Evolutionary conservation across 2,113 vertebrate species (phyloP), one percentile per base, ranked within the genome.

Genomic region (Eretmochelys imbricata): DNA sequence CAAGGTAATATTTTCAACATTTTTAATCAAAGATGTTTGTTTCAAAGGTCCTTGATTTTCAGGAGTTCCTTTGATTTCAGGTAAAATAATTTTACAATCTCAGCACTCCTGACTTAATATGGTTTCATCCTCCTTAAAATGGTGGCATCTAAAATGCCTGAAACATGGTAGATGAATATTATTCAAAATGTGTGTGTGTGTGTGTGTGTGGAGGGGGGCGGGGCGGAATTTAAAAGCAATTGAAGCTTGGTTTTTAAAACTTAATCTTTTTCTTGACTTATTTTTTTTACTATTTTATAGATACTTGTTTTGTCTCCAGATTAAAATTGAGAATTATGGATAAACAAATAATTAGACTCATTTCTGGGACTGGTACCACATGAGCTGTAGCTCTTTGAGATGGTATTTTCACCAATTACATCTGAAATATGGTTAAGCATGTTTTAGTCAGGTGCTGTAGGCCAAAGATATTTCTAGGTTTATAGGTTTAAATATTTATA

Each of bases 1-100:
- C 99, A 99, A 99, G 99, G 99, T 99, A 99, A 95, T 93, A 65
- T 81, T 95, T 97, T 86, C 31, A 86, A 0, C 82, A 69, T 97
- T 97, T 95, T 51, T 94, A 83, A 55, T 76, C 62, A 93, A 90
- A 85, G 48, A n/a, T 25, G 80, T 25, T 8, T 55, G 5, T 76
- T 87, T 81, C 80, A 95, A 80, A 91, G 29, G 20, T 85, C 1
- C 59, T 85, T 95, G 46, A 57, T 55, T 89, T 83, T 93, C 69
- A 94, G 95, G 38, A 85, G 48, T 50, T 89, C 31, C 16, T 88
- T 1, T 16, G 85, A 35, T 42, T 80, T 89, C 89, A 3, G 84
- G 14, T 95, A 62, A 93, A 87, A 29, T 59, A 85, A 42, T 29
- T 2, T 16, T 35, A 42, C 49, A 46, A 19, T 72, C 8, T 69